Evolutionary conservation across 2,888 invertebrate species (phyloP).

Genomic region (Drosophila macrospina): DNA sequence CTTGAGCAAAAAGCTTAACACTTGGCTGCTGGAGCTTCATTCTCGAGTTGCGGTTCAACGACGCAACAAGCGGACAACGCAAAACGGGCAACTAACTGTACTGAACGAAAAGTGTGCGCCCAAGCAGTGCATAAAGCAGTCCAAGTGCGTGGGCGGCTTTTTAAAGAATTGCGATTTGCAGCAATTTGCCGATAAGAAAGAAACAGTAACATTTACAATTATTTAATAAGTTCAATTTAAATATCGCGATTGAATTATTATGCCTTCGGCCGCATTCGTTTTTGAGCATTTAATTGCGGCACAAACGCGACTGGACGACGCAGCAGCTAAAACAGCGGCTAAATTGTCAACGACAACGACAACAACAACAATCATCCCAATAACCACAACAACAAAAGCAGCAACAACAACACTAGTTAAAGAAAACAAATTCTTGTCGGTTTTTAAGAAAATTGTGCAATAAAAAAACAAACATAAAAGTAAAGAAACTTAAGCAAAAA

Average conservation of each 20-base stretch:
- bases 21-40: conserved; percentile 72
- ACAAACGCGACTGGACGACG: conserved; percentile 73
- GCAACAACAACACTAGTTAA: conserved; percentile 40
- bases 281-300: conserved; percentile 83
- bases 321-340: conserved; percentile 38
- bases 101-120: conserved; percentile 22
- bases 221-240: conserved; percentile 25
- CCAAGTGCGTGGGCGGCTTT: conserved; percentile 51
- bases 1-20: conserved; percentile 73
- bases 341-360: conserved; percentile 24
- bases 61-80: conserved; percentile 44
- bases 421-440: conserved; percentile 69
- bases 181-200: too few relatives aligned
- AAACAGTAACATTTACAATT: conserved; percentile 6
- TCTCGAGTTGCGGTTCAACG: conserved; percentile 74
- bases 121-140: conserved; percentile 62
- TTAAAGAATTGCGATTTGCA: neutral
- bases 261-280: conserved; percentile 84
- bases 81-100: neutral
- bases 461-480: conserved; percentile 44
- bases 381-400: conserved; percentile 20
- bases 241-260: conserved; percentile 66
- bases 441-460: conserved; percentile 76
- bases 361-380: conserved; percentile 21
- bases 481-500: conserved; percentile 17